Evolutionary conservation across 2,888 invertebrate species (phyloP), one percentile per base, ranked within the genome.

Genomic region (Hanleya hanleyi): DNA sequence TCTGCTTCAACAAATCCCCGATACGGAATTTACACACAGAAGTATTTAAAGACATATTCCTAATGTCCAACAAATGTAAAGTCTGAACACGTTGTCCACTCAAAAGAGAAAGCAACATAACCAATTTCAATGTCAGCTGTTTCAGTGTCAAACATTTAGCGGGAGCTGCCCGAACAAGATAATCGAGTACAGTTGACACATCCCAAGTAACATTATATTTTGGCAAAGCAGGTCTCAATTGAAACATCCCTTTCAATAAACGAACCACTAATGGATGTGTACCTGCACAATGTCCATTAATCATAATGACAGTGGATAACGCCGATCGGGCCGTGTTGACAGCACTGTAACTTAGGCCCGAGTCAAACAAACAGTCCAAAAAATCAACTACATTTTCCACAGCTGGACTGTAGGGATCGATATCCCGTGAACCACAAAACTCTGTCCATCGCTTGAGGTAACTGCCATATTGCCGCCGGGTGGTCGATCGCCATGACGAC

Each of bases 211-310:
- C 15, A 12, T 15, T 66, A 69, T 77, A 74, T 69, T 64, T 73
- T 64, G 77, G 75, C 22, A 72, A 36, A 7, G 66, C 29, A 49
- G 77, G 80, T 29, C 72, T 69, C 12, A 36, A 22, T 37, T 74
- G 26, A 66, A 73, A 77, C 22, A 77, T 57, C 1, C 77, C 79
- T 69, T 71, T 77, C 76, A 79, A 67, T 37, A 79, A 79, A n/a
- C 73, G 65, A 32, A 41, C 67, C 29, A 79, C 38, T 37, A 71
- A 26, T 3, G 62, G 67, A 38, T 71, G 50, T 18, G 67, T 32
- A 2, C 71, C 68, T 33, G 69, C 36, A 33, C 33, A 38, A 47
- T n/a, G 12, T 38, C 37, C 32, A 9, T 7, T 26, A 4, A 32
- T 6, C 3, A 15, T 7, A 9, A 61, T n/a, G n/a, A 70, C 35